phyloP scores from a whole-genome alignment of 1,140 invertebrate genomes.

The Trichonephila clavipes region DNA sequence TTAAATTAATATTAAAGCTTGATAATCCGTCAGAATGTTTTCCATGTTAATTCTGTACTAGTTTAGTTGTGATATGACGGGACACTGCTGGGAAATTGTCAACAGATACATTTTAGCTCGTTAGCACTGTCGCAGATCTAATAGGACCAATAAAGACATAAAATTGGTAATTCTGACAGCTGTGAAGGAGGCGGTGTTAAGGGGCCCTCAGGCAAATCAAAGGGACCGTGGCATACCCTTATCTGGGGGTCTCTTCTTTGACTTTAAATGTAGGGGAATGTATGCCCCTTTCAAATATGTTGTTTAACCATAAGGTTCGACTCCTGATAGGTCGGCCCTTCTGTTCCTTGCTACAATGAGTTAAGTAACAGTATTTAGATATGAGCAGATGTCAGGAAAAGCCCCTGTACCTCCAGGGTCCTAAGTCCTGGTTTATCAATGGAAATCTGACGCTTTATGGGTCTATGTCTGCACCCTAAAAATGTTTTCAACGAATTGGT shows the following conservation, averaged over 20 bases:
- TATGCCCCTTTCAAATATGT: slow-evolving; percentile 58
- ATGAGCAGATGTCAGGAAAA: slow-evolving; percentile 39
- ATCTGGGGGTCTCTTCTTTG: slow-evolving; percentile 35
- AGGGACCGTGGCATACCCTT: slow-evolving; percentile 52
- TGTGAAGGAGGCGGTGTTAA: slow-evolving; percentile 62
- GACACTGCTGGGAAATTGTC: slow-evolving; percentile 65
- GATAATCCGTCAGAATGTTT: not conserved
- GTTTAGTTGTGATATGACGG: not conserved
- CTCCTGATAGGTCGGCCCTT: slow-evolving; percentile 46
- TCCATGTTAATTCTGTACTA: not conserved
- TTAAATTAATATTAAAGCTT: not conserved
- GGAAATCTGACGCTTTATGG: slow-evolving; percentile 69
- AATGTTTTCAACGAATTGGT: not conserved
- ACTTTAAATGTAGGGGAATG: slow-evolving; percentile 61
- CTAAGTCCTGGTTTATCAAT: slow-evolving; percentile 55
- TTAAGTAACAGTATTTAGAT: slow-evolving; percentile 12
- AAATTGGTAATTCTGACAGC: slow-evolving; percentile 73
- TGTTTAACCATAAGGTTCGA: not conserved
- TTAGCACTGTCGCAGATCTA: slow-evolving; percentile 70
- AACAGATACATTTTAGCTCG: slow-evolving; percentile 57
- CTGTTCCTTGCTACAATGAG: slow-evolving; percentile 36
- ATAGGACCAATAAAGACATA: slow-evolving; percentile 75
- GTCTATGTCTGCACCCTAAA: slow-evolving; percentile 14
- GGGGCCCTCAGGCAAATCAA: slow-evolving; percentile 62
- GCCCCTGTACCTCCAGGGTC: not conserved